These are phyloP conservation scores for Drosophila neotestacea DNA, from an alignment of 2,888 invertebrate species.

Conservation along the genomic window DNA sequence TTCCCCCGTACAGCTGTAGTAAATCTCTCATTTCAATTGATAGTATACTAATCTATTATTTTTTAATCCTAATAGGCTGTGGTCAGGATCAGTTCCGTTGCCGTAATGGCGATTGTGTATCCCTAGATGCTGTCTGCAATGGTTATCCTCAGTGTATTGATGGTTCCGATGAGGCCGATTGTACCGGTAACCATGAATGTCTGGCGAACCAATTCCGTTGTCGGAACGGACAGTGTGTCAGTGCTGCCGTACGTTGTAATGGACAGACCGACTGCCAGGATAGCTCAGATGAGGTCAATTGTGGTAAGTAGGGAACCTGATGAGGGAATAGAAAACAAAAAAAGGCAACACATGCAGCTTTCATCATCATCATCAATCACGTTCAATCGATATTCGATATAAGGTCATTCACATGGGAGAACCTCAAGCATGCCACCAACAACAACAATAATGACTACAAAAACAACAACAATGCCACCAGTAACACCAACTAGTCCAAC, in stretches of 20 bases:
- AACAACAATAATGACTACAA: conserved; percentile 23
- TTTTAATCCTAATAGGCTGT: conserved; percentile 87
- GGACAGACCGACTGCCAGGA: conserved; percentile 87
- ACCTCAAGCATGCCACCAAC: conserved; percentile 2
- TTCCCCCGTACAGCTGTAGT: conserved; percentile 37
- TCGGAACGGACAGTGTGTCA: conserved; percentile 83
- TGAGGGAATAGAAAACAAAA: background rate
- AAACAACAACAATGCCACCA: conserved; percentile 12
- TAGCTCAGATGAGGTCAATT: conserved; percentile 87
- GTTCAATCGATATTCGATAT: conserved; percentile 31
- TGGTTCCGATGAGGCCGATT: conserved; percentile 89
- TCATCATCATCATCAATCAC: conserved; percentile 3
- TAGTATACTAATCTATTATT: conserved; percentile 19
- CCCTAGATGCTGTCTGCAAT: conserved; percentile 88
- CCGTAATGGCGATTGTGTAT: conserved; percentile 89
- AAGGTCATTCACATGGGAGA: conserved; percentile 51
- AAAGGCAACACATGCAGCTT: background rate
- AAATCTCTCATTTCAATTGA: too few species aligned
- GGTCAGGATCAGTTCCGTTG: conserved; percentile 89
- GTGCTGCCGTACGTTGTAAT: conserved; percentile 85
- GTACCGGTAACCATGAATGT: conserved; percentile 80
- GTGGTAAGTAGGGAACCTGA: conserved; percentile 84
- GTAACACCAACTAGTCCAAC: conserved; percentile 11
- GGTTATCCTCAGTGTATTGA: conserved; percentile 88
- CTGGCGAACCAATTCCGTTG: conserved; percentile 84